A percentile compares a stretch with the other conserved stretches of the same genome.
Evolutionary conservation across 2,888 invertebrate species (phyloP).

Genomic region (Euclidia mi): DNA sequence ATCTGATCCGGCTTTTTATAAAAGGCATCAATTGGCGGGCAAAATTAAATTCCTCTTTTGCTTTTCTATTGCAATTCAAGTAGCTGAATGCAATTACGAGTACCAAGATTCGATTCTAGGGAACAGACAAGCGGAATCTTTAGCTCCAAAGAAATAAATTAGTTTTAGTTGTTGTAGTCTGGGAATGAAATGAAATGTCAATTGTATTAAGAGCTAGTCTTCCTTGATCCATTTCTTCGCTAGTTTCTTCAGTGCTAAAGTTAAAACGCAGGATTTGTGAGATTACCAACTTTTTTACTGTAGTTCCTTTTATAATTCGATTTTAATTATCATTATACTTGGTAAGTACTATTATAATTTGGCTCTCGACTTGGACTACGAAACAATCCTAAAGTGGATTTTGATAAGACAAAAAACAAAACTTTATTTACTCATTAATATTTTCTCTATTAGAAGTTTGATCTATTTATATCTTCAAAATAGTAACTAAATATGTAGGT

Average conservation of each 20-base stretch:
- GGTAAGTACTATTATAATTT: too few species aligned
- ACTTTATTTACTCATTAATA: too few species aligned
- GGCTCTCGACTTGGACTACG: too few species aligned
- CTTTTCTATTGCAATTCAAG: slow-evolving; percentile 43
- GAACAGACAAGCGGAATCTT: slow-evolving; percentile 50
- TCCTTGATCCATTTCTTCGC: slow-evolving; percentile 19
- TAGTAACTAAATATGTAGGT: too few species aligned
- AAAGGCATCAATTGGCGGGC: slow-evolving; percentile 42
- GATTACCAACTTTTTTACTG: slow-evolving; percentile 24
- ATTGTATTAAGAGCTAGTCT: slow-evolving; percentile 48
- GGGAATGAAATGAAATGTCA: slow-evolving; percentile 48
- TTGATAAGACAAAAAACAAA: too few species aligned
- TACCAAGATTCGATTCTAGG: slow-evolving; percentile 52
- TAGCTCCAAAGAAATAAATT: slow-evolving; percentile 54
- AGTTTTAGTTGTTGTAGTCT: slow-evolving; percentile 53
- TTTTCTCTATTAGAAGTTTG: too few species aligned
- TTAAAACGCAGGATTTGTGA: slow-evolving; percentile 11
- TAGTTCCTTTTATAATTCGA: not conserved
- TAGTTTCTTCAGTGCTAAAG: slow-evolving; percentile 22
- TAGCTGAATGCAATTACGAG: slow-evolving; percentile 53
- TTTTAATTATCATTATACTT: too few species aligned
- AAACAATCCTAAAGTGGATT: too few species aligned
- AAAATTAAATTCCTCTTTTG: slow-evolving; percentile 53
- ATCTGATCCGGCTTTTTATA: slow-evolving; percentile 23
- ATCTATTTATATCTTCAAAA: too few species aligned